Evolutionary conservation across 2,888 invertebrate genomes (phyloP), one percentile per base, ranked within the genome.

Genomic region (Bedellia somnulentella): DNA sequence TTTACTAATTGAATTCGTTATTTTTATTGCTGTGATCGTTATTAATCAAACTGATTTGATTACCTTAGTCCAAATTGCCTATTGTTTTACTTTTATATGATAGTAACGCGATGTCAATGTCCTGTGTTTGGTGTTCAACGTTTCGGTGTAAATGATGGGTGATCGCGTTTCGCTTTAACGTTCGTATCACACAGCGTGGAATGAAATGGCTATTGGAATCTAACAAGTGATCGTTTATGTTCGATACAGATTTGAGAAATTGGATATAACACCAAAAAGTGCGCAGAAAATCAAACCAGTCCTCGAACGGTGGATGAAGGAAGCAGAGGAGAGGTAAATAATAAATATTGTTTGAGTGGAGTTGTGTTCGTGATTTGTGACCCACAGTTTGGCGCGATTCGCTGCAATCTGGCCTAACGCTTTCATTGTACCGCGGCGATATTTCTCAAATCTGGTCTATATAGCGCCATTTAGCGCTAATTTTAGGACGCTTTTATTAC

Each of bases 271-370:
- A 57, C 97, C 97, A 61, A 96, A 97, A 81, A 96, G 96, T 82
- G 97, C 97, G 55, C 94, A 95, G 81, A 97, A 97, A 83, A 97
- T 97, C 64, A 96, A 96, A 76, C 97, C 97, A 46, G 97, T 97
- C 49, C 83, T 97, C 60, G 97, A 97, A 76, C 85, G 91, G 73
- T 97, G 97, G 97, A 96, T 97, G 95, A 90, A 90, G 71, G 96
- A 97, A 76, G 96, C 96, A 31, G 96, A 97, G 80, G 94, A 95
- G 80, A 91, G 95, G 87, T 95, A 73, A 76, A 53, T 54, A 36
- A 40, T 49, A 66, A 63, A n/a, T n/a, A n/a, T n/a, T n/a, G n/a
- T n/a, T n/a, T n/a, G n/a, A n/a, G 66, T 62, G 32, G n/a, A 9
- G 52, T 52, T 57, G 63, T 56, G 62, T 9, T 52, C 63, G 67